phyloP scores from a whole-genome alignment of 2,797 vertebrate species.

The Euthynnus affinis region DNA sequence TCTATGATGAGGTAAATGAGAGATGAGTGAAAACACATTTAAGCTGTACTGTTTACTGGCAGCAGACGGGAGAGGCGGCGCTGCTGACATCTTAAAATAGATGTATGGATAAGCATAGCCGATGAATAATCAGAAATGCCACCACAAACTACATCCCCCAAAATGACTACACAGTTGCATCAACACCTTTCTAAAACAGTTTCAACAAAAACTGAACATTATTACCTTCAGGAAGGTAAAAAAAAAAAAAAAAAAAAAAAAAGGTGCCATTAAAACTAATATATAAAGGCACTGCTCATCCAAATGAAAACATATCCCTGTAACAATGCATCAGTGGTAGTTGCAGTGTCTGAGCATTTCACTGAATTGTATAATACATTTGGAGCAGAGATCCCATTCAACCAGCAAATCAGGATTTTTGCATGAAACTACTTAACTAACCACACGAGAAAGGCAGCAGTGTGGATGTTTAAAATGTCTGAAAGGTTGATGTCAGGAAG shows the following conservation, averaged over 20 bases:
- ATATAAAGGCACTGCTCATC: not conserved
- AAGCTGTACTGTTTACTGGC: too few species aligned
- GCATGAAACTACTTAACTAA: not conserved
- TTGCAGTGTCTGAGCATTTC: slow-evolving; percentile 4
- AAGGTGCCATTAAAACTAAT: too few species aligned
- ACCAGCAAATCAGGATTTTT: slow-evolving; percentile 33
- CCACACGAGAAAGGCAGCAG: slow-evolving; percentile 1
- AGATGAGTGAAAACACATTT: too few species aligned
- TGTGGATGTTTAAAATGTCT: not conserved
- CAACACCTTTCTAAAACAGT: too few species aligned
- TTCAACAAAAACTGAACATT: not conserved
- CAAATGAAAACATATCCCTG: not conserved
- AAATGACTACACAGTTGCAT: too few species aligned
- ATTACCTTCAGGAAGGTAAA: not conserved
- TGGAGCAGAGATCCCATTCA: not conserved
- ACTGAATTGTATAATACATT: not conserved
- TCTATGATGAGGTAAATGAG: not conserved
- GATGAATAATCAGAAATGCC: not conserved
- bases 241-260: too few species aligned
- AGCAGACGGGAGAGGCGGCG: not conserved
- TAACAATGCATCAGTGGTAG: not conserved
- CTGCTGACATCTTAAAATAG: not conserved
- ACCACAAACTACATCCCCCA: too few species aligned
- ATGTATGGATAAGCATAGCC: not conserved
- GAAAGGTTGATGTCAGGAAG: not conserved